Evolutionary conservation across 2,888 invertebrate species (phyloP).

Genomic region (Ennomos erosarius): DNA sequence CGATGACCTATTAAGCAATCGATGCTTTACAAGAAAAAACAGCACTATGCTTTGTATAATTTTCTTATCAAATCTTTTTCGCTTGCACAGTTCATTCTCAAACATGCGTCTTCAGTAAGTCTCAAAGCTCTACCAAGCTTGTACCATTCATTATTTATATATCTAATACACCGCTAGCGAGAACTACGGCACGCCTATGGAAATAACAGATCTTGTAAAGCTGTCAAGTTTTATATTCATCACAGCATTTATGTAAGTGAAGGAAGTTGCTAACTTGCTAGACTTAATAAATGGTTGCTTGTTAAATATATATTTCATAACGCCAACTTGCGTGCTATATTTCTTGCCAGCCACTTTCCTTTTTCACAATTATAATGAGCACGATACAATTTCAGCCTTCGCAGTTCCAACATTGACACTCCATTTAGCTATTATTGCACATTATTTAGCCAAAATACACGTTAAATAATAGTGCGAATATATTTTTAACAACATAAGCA

Average conservation of each 20-base stretch:
- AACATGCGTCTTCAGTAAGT: conserved; percentile 10
- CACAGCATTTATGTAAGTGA: not conserved
- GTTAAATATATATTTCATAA: not conserved
- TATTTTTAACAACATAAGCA: not conserved
- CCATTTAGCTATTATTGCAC: conserved; percentile 16
- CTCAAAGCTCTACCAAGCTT: conserved; percentile 9
- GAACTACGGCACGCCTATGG: conserved; percentile 8
- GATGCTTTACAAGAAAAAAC: conserved; percentile 16
- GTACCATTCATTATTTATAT: not conserved
- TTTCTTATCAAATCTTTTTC: not conserved
- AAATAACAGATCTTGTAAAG: not conserved
- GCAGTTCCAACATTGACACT: conserved; percentile 28
- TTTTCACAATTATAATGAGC: conserved; percentile 17
- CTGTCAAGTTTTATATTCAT: not conserved
- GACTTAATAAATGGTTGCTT: too few species aligned
- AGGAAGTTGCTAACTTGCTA: too few species aligned
- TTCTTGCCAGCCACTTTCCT: conserved; percentile 12
- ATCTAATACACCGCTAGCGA: conserved; percentile 5
- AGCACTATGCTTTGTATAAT: conserved; percentile 18
- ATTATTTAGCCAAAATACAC: conserved; percentile 1
- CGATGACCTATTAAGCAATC: conserved; percentile 18
- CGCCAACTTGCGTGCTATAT: conserved; percentile 12
- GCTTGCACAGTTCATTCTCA: not conserved
- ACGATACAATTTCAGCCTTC: conserved; percentile 30
- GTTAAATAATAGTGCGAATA: conserved; percentile 2